Evolutionary conservation across 2,888 invertebrate species (phyloP).

Genomic region (Athalia rosae): DNA sequence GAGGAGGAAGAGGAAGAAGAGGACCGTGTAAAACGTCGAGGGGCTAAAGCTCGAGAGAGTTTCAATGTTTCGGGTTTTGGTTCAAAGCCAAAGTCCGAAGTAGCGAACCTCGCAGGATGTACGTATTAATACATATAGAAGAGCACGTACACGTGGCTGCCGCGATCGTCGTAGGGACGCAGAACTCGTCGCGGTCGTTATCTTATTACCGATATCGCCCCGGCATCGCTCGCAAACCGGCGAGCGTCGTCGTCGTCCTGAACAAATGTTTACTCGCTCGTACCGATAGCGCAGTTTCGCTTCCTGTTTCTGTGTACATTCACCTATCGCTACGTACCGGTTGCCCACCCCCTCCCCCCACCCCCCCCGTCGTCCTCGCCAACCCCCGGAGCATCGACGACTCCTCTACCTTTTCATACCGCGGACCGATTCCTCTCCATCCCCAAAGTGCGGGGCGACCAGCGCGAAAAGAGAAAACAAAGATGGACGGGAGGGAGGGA

Average conservation of each 20-base stretch:
- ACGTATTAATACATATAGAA: neutral
- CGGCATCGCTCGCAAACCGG: conserved; percentile 42
- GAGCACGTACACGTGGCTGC: too few relatives aligned
- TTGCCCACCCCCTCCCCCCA: neutral
- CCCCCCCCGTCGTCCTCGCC: neutral
- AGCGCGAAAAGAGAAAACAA: too few relatives aligned
- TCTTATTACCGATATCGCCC: conserved; percentile 68
- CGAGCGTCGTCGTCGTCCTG: conserved; percentile 54
- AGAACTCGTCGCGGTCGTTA: conserved; percentile 64
- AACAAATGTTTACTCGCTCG: conserved; percentile 67
- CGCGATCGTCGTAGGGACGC: too few relatives aligned
- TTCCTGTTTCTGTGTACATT: conserved; percentile 62
- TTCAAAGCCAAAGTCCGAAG: neutral
- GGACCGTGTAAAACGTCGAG: too few relatives aligned
- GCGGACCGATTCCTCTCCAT: too few relatives aligned
- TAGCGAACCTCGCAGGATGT: neutral
- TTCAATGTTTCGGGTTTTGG: too few relatives aligned
- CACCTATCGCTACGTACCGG: conserved; percentile 34
- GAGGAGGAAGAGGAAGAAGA: too few relatives aligned
- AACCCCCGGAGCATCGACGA: neutral
- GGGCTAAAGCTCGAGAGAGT: too few relatives aligned
- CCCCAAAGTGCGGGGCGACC: too few relatives aligned
- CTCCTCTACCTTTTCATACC: neutral
- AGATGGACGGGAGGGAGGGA: too few relatives aligned
- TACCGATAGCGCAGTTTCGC: conserved; percentile 57